Conservation (phyloP, 2,113 vertebrate species). For the Pollimyrus isidori region DNA sequence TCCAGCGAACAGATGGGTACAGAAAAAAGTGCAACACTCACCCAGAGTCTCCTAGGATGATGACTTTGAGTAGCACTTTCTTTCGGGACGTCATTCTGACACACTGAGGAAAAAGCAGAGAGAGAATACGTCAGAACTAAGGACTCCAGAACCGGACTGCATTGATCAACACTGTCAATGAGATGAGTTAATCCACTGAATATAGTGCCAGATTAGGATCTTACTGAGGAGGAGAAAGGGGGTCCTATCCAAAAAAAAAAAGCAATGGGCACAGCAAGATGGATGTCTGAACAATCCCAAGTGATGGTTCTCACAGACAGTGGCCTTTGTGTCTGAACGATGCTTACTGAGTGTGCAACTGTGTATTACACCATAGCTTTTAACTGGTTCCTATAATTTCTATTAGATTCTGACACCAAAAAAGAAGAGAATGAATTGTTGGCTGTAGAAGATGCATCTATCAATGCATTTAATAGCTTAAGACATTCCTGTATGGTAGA, state of each 20-base stretch:
- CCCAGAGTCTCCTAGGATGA: constrained; percentile 63
- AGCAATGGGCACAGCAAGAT: neutral
- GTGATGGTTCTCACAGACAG: neutral
- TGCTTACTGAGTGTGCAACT: neutral
- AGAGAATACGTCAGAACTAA: neutral
- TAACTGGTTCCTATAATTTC: neutral
- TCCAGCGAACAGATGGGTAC: neutral
- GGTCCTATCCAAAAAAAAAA: neutral
- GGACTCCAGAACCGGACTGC: neutral
- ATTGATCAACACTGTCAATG: neutral
- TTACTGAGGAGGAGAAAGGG: neutral
- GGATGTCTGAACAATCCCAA: neutral
- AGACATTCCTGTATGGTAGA: neutral
- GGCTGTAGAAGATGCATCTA: neutral
- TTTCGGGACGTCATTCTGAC: constrained; percentile 61
- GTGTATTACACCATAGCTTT: neutral
- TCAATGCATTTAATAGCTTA: neutral
- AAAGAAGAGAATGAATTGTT: neutral
- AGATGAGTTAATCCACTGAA: neutral
- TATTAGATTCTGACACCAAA: neutral
- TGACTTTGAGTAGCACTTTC: constrained; percentile 66
- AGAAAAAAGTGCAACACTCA: constrained; percentile 33
- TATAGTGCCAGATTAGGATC: neutral
- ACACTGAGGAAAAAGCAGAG: constrained; percentile 33
- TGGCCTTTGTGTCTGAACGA: neutral